Percentiles rank a stretch among this genome's conserved stretches.
Conservation (phyloP, 2,113 vertebrate species). For the Rhinoptilus africanus region DNA sequence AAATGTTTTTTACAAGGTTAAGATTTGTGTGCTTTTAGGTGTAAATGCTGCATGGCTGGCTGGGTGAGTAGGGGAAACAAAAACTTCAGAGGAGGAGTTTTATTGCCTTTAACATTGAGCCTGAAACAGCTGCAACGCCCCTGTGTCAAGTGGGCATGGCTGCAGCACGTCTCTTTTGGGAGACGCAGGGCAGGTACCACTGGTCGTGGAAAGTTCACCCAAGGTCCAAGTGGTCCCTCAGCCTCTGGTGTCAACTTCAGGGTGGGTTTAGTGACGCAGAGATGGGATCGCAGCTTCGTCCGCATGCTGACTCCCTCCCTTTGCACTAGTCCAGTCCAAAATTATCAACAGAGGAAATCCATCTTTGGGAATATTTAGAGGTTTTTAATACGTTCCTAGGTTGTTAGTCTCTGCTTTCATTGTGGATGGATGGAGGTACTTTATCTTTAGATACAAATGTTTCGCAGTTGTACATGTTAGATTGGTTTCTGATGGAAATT, state of each 20-base stretch:
- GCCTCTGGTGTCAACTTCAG: background rate
- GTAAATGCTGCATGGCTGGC: background rate
- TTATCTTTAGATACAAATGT: background rate
- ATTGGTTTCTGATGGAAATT: background rate
- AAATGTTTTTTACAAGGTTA: background rate
- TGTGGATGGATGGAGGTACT: background rate
- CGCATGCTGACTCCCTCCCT: background rate
- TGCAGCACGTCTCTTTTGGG: background rate
- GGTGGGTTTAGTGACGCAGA: background rate
- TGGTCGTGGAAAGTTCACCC: background rate
- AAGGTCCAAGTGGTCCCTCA: background rate
- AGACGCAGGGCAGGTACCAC: background rate
- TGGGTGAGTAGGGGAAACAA: background rate
- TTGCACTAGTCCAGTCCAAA: background rate
- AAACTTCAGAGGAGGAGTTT: background rate
- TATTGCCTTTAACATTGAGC: background rate
- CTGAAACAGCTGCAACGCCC: background rate
- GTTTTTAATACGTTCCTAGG: background rate
- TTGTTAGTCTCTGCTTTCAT: background rate
- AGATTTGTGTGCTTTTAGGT: background rate
- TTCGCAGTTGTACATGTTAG: background rate
- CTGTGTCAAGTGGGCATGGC: background rate
- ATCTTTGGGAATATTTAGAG: background rate
- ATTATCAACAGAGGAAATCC: background rate
- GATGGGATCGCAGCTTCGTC: fast-evolving